phyloP scores from a whole-genome alignment of 2,797 vertebrate species.

The Ataeniobius toweri region DNA sequence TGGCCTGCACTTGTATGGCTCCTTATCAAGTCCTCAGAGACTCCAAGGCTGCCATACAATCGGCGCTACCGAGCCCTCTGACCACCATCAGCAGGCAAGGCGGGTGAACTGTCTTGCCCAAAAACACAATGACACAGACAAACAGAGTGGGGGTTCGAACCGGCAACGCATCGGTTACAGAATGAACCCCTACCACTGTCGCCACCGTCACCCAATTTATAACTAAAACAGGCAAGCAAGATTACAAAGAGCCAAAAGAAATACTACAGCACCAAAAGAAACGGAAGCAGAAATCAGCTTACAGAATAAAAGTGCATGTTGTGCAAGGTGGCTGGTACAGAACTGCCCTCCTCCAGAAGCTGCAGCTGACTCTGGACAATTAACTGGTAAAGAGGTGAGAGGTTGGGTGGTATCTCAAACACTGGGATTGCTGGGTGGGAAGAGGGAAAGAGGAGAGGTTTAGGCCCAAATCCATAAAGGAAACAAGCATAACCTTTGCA shows the following conservation, averaged over 20 bases:
- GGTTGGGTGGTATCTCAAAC: slow-evolving; percentile 85
- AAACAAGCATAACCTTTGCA: neutral
- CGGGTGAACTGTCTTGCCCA: too few relatives aligned
- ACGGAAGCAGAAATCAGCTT: slow-evolving; percentile 60
- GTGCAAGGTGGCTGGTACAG: slow-evolving; percentile 65
- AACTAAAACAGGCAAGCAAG: neutral
- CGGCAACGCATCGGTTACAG: too few relatives aligned
- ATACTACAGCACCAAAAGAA: neutral
- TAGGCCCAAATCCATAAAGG: neutral
- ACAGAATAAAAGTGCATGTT: slow-evolving; percentile 96
- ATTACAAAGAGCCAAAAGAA: neutral
- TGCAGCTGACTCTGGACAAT: slow-evolving; percentile 91
- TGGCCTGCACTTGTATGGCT: too few relatives aligned
- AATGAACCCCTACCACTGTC: too few relatives aligned
- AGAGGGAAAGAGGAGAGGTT: neutral
- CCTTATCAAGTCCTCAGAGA: too few relatives aligned
- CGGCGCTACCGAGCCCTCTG: too few relatives aligned
- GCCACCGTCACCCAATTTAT: neutral
- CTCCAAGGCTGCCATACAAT: too few relatives aligned
- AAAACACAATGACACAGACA: too few relatives aligned
- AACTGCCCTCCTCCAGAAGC: slow-evolving; percentile 81
- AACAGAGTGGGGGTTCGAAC: too few relatives aligned
- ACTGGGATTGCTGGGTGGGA: slow-evolving; percentile 86
- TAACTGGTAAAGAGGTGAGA: slow-evolving; percentile 90
- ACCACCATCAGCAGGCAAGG: too few relatives aligned